phyloP scores from a whole-genome alignment of 2,113 vertebrate genomes.

The Accipiter cooperii region DNA sequence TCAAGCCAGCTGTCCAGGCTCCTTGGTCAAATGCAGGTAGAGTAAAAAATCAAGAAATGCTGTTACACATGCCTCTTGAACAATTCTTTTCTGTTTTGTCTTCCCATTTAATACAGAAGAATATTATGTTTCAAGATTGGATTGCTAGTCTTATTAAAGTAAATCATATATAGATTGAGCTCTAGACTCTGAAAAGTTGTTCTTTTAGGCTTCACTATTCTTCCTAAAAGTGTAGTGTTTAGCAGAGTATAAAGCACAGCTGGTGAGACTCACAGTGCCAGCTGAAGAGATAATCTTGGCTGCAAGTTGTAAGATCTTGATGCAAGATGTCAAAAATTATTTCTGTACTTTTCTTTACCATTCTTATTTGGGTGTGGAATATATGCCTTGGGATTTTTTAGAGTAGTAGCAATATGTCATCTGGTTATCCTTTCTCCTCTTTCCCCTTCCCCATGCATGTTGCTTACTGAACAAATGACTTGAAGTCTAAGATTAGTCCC shows the following conservation, averaged over 20 bases:
- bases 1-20: constrained; percentile 69
- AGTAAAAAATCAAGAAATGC: background rate
- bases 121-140: background rate
- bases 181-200: background rate
- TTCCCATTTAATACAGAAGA: background rate
- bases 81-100: background rate
- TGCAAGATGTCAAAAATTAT: background rate
- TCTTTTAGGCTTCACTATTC: background rate
- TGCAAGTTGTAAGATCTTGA: background rate
- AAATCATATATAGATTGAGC: background rate
- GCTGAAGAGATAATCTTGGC: background rate
- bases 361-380: background rate
- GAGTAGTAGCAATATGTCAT: background rate
- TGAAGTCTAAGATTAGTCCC: background rate
- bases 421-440: background rate
- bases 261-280: background rate
- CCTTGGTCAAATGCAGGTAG: constrained; percentile 84
- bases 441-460: background rate
- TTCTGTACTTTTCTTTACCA: background rate
- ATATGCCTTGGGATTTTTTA: background rate
- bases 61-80: background rate
- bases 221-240: background rate
- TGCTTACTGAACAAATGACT: background rate
- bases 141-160: background rate
- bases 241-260: background rate